These are phyloP conservation scores for Cataglyphis livida DNA, from an alignment of 2,888 invertebrate genomes.

Conservation along the genomic window DNA sequence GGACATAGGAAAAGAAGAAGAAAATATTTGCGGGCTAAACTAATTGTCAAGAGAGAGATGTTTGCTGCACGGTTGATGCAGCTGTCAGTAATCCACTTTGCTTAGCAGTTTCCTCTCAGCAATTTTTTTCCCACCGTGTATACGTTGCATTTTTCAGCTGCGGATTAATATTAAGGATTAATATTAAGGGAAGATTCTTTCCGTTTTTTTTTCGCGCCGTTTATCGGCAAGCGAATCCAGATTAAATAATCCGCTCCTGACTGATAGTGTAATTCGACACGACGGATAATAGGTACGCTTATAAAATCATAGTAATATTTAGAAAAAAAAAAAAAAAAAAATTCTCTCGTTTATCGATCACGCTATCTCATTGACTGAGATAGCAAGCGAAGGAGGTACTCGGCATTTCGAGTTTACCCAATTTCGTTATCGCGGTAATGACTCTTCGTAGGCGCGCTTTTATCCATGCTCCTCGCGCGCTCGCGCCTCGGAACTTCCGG, in stretches of 20 bases:
- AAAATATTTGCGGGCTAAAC: conserved; percentile 59
- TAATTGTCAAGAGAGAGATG: conserved; percentile 23
- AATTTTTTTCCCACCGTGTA: not conserved
- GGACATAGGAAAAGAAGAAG: conserved; percentile 42
- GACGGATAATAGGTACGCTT: conserved; percentile 16
- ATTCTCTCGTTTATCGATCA: conserved; percentile 38
- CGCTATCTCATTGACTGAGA: conserved; percentile 15
- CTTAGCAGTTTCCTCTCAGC: not conserved
- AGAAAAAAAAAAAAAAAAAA: conserved; percentile 4
- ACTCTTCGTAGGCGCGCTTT: conserved; percentile 34
- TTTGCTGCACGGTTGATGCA: not conserved
- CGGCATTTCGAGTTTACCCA: conserved; percentile 40
- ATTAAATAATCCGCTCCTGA: conserved; percentile 4
- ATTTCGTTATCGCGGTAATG: conserved; percentile 47
- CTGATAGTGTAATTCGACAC: conserved; percentile 12
- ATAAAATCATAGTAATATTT: conserved; percentile 8
- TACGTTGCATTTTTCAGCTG: not conserved
- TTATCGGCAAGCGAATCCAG: not conserved
- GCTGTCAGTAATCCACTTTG: not conserved
- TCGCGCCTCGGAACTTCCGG: conserved; percentile 2
- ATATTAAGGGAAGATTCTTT: not conserved
- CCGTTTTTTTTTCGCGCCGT: not conserved
- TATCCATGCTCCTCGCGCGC: conserved; percentile 13
- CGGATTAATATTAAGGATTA: not conserved
- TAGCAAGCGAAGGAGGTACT: conserved; percentile 14